Percentiles rank a stretch among this genome's conserved stretches.
These are phyloP conservation scores for Hyles vespertilio DNA, from an alignment of 1,140 invertebrate species.

Conservation along the genomic window DNA sequence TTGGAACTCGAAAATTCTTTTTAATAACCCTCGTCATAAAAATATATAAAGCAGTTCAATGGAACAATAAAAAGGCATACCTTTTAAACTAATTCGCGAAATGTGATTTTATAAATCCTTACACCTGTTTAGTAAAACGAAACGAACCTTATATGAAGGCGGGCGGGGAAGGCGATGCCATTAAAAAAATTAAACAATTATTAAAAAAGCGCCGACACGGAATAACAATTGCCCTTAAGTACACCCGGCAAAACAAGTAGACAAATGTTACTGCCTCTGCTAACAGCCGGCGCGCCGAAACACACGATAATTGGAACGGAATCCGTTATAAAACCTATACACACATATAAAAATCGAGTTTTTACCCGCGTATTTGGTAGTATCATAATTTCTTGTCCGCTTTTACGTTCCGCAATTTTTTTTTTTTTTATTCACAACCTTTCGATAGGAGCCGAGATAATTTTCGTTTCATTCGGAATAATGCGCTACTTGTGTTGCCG, in stretches of 20 bases:
- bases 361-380: slow-evolving; percentile 61
- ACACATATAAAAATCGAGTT: slow-evolving; percentile 37
- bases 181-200: too few relatives aligned
- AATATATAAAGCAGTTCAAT: too few relatives aligned
- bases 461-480: not conserved
- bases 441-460: not conserved
- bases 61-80: too few relatives aligned
- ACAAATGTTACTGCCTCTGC: slow-evolving; percentile 33
- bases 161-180: too few relatives aligned
- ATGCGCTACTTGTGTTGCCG: slow-evolving; percentile 1
- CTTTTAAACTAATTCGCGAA: too few relatives aligned
- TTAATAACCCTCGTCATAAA: too few relatives aligned
- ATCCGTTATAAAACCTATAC: slow-evolving; percentile 39
- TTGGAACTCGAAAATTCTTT: too few relatives aligned
- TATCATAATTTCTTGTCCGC: slow-evolving; percentile 68
- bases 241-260: slow-evolving; percentile 27
- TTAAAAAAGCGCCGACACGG: slow-evolving; percentile 2
- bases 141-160: too few relatives aligned
- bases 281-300: slow-evolving; percentile 20
- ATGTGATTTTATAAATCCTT: too few relatives aligned
- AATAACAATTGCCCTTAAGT: slow-evolving; percentile 14
- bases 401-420: slow-evolving; percentile 18
- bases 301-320: slow-evolving; percentile 53
- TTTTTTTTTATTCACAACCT: not conserved
- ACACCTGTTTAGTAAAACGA: too few relatives aligned